phyloP scores from a whole-genome alignment of 2,113 vertebrate species.

The Hippoglossus stenolepis region DNA sequence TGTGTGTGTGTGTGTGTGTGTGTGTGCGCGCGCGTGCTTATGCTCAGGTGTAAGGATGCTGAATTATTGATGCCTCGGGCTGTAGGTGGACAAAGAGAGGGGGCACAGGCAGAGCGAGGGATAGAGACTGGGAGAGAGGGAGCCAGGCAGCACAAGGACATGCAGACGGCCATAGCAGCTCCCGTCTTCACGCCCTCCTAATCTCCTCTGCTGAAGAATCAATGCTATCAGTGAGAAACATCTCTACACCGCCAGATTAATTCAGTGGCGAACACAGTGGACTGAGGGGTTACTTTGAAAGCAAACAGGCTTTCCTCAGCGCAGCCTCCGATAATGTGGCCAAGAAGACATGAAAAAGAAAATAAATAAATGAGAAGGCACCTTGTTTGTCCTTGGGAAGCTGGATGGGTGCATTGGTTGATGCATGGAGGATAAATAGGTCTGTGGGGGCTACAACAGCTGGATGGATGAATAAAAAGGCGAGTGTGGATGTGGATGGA shows the following conservation, averaged over 20 bases:
- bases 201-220: constrained; percentile 70
- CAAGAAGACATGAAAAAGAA: constrained; percentile 12
- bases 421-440: constrained; percentile 29
- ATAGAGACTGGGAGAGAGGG: constrained; percentile 2
- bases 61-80: constrained; percentile 79
- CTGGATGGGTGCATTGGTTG: constrained; percentile 2
- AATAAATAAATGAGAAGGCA: constrained; percentile 54
- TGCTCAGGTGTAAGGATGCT: constrained; percentile 59
- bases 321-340: constrained; percentile 41
- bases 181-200: constrained; percentile 60
- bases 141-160: constrained; percentile 61
- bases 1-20: constrained; percentile 12
- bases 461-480: constrained; percentile 30
- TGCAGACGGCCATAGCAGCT: constrained; percentile 51
- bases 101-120: constrained; percentile 16
- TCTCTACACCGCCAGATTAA: constrained; percentile 68
- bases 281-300: constrained; percentile 64
- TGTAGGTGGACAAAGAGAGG: constrained; percentile 36
- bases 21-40: constrained; percentile 39
- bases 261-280: constrained; percentile 56
- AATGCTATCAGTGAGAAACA: constrained; percentile 72
- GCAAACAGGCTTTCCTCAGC: constrained; percentile 59
- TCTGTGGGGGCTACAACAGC: constrained; percentile 14
- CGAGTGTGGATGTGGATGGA: constrained; percentile 17
- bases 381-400: constrained; percentile 60